Evolutionary conservation across 1,140 invertebrate genomes (phyloP).

Genomic region (Limonius californicus): DNA sequence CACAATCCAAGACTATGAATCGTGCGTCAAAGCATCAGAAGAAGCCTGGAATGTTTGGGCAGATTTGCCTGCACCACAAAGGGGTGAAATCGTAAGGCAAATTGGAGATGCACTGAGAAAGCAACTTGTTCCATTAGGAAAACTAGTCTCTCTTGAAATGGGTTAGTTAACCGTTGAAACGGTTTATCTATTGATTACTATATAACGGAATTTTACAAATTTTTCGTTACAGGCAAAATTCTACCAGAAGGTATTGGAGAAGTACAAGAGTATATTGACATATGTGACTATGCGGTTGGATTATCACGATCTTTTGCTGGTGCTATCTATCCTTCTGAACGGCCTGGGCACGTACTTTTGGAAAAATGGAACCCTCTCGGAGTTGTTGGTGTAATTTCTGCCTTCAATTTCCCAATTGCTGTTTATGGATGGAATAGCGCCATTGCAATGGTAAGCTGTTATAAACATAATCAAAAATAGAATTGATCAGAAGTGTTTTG

Average conservation of each 20-base stretch:
- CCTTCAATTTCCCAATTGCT: conserved; percentile 98
- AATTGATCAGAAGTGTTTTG: conserved; percentile 6
- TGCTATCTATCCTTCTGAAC: conserved; percentile 85
- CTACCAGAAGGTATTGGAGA: conserved; percentile 85
- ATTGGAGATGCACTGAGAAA: conserved; percentile 89
- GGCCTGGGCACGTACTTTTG: conserved; percentile 83
- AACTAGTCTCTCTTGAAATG: conserved; percentile 90
- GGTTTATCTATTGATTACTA: too few species aligned
- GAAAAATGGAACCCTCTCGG: conserved; percentile 97
- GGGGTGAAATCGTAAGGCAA: conserved; percentile 94
- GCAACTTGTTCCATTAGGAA: conserved; percentile 81
- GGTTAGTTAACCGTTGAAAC: too few species aligned
- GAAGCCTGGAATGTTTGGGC: conserved; percentile 81
- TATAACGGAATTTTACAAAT: too few species aligned
- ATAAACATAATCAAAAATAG: too few species aligned
- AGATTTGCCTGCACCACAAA: conserved; percentile 77
- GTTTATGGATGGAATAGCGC: conserved; percentile 99
- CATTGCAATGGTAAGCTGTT: conserved; percentile 74
- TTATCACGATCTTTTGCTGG: conserved; percentile 90
- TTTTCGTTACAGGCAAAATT: conserved; percentile 69
- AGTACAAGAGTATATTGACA: conserved; percentile 98
- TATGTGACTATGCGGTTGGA: conserved; percentile 97
- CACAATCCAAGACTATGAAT: conserved; percentile 71
- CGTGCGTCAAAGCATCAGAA: conserved; percentile 65
- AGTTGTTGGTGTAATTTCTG: conserved; percentile 92